Evolutionary conservation across 2,797 vertebrate species (phyloP).

Genomic region (Lutjanus argentimaculatus): DNA sequence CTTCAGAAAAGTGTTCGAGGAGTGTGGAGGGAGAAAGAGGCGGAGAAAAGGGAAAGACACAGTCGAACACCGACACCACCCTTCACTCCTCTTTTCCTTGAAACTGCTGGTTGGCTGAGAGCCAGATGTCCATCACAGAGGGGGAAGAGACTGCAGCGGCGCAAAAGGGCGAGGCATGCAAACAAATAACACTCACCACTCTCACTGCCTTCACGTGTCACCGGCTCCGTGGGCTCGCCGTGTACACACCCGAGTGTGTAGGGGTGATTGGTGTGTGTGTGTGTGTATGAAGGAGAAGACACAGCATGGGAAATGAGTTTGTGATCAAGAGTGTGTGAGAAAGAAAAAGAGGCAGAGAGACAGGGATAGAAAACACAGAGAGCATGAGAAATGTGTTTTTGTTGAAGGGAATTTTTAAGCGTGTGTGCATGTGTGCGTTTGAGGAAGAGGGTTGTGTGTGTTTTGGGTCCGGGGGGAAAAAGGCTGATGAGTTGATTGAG

Average conservation of each 20-base stretch:
- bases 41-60: neutral
- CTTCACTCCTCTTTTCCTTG: neutral
- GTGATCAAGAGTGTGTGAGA: slow-evolving; percentile 22
- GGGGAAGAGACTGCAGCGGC: slow-evolving; percentile 21
- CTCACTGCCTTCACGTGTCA: neutral
- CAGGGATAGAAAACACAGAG: slow-evolving; percentile 14
- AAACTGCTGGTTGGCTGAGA: slow-evolving; percentile 35
- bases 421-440: slow-evolving; percentile 4
- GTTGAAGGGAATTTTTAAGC: slow-evolving; percentile 24
- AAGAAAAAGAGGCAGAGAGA: slow-evolving; percentile 12
- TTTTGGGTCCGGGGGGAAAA: slow-evolving; percentile 12
- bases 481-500: slow-evolving; percentile 51
- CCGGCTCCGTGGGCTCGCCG: neutral
- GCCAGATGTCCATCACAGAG: slow-evolving; percentile 37
- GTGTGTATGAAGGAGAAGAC: slow-evolving; percentile 6
- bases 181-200: slow-evolving; percentile 20
- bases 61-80: neutral
- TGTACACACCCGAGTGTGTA: neutral
- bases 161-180: slow-evolving; percentile 25
- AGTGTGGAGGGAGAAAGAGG: neutral
- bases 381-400: slow-evolving; percentile 48
- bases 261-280: neutral
- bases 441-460: slow-evolving; percentile 9
- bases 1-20: neutral
- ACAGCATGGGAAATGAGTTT: slow-evolving; percentile 42